Evolutionary conservation across 1,140 invertebrate genomes (phyloP).

Genomic region (Rhizoglyphus robini): DNA sequence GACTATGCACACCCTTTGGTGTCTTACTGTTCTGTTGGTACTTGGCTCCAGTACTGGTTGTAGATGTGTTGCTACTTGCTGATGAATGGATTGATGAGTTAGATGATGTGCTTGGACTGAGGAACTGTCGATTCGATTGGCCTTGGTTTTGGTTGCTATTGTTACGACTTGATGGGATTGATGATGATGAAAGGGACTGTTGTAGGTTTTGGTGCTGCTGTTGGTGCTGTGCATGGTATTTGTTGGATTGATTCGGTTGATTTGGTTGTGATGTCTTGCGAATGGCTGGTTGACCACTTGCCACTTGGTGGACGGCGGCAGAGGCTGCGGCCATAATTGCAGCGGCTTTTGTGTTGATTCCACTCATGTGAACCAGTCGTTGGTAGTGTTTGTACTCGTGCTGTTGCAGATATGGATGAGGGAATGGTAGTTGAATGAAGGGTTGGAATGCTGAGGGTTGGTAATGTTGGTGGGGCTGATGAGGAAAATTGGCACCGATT

Average conservation of each 20-base stretch:
- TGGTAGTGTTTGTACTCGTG: slow-evolving; percentile 23
- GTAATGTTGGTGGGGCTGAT: background rate
- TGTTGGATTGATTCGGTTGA: background rate
- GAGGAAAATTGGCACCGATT: background rate
- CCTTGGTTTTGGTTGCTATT: too few relatives aligned
- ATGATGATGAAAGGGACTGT: background rate
- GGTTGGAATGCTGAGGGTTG: background rate
- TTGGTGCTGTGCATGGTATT: background rate
- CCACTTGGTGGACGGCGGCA: slow-evolving; percentile 33
- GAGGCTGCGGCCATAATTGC: slow-evolving; percentile 44
- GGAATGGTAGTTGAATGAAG: slow-evolving; percentile 41
- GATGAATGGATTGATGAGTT: too few relatives aligned
- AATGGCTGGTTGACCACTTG: background rate
- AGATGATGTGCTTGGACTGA: too few relatives aligned
- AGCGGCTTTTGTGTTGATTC: slow-evolving; percentile 20
- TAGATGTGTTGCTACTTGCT: too few relatives aligned
- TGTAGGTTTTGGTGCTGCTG: background rate
- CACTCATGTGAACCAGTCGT: background rate
- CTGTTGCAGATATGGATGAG: slow-evolving; percentile 62
- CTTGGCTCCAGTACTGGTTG: too few relatives aligned
- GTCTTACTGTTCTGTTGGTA: too few relatives aligned
- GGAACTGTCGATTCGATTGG: too few relatives aligned
- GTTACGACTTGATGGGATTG: background rate
- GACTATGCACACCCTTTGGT: too few relatives aligned
- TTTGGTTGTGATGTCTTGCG: background rate